Base-by-base conservation (phyloP, 2,888 invertebrate species). In the Plebejus argus region DNA sequence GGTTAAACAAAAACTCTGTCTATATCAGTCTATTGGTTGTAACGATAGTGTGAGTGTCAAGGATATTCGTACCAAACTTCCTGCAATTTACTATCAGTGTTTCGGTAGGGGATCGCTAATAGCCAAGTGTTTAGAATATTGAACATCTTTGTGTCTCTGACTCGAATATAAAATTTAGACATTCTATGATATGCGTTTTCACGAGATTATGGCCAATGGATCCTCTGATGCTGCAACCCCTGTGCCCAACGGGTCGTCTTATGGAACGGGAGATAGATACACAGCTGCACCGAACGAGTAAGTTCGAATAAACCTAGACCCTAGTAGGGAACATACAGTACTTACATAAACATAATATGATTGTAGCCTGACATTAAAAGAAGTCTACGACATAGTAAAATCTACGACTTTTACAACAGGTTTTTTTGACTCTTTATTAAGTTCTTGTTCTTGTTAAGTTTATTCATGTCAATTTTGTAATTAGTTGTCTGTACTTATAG, bases 271-370 rank as follows among this genome's bases (percentile, higher is more conserved):
- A 58, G 93, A 93, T 82, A 88, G 93, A 86, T 88, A 91, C 80
- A 92, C 93, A 2, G 92, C 93, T 75, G 93, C 93, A 56, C 93
- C 93, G 71, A 94, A 93, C 81, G 93, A 92, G 93, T 93, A 86
- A 94, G 93, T 92, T 86, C 70, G 12, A 33, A 58, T 70, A 71
- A 45, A 45, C 45, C 45, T 45, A 45, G 45, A 12, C 0, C 10
- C 10, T 45, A 45, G 45, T 45, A 45, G 45, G 45, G 3, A 45
- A 45, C 10, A 10, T 45, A 28, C 28, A 45, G 45, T 10, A 45
- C 45, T 45, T 10, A 45, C 45, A 12, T 45, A 10, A 45, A 45
- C 12, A 45, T 45, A 28, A 28, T 28, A 28, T 28, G 1, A 28
- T 28, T 45, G 45, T 45, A 45, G 53, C 18, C 53, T 15, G 53